A percentile compares a stretch with the other conserved stretches of the same genome.
Evolutionary conservation across 2,888 invertebrate genomes (phyloP).

Genomic region (Sacculina carcini): DNA sequence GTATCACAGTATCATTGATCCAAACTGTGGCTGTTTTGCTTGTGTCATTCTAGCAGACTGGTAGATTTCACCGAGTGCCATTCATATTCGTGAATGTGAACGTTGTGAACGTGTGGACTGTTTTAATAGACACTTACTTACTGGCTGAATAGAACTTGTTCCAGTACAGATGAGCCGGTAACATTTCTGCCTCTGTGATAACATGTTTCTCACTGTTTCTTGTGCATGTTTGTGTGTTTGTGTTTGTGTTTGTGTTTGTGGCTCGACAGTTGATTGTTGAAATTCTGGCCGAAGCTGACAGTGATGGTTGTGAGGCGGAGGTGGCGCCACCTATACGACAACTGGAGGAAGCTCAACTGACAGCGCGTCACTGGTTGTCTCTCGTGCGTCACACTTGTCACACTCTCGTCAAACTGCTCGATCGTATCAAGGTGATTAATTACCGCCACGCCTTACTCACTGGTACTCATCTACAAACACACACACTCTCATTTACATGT

Average conservation of each 20-base stretch:
- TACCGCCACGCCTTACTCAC: neutral
- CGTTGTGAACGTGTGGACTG: no score
- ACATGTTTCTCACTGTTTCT: no score
- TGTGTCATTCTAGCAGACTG: constrained; percentile 18
- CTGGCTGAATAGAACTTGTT: no score
- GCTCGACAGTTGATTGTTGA: constrained; percentile 37
- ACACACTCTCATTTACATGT: constrained; percentile 42
- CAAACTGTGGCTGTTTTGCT: neutral
- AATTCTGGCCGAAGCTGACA: neutral
- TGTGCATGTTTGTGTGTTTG: no score
- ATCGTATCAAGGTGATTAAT: constrained; percentile 36
- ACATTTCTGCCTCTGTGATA: no score
- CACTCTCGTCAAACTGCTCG: constrained; percentile 37
- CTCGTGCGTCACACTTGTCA: constrained; percentile 37
- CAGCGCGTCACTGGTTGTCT: constrained; percentile 39
- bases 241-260: no score
- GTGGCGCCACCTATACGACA: constrained; percentile 27
- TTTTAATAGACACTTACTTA: no score
- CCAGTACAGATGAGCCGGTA: no score
- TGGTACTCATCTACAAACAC: neutral
- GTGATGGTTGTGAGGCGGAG: constrained; percentile 21
- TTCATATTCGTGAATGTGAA: no score
- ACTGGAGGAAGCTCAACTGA: constrained; percentile 32
- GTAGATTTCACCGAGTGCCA: no score
- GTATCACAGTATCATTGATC: constrained; percentile 16